These are phyloP conservation scores for Drosophila subobscura DNA, from an alignment of 1,140 invertebrate species.

Conservation along the genomic window DNA sequence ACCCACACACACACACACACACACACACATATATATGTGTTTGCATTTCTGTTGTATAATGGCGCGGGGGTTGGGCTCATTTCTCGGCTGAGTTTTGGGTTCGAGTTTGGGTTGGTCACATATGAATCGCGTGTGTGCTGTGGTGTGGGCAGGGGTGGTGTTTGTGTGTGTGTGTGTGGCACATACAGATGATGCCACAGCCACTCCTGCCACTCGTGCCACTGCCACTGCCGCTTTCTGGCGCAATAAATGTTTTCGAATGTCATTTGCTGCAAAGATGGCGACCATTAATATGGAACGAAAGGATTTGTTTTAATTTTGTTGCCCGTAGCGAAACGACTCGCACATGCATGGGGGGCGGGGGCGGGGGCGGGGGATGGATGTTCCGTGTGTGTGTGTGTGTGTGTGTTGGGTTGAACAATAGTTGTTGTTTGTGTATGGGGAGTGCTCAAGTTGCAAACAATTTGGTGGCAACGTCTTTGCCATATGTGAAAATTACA, in stretches of 20 bases:
- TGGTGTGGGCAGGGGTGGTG: background rate
- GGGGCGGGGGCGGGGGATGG: too few relatives aligned
- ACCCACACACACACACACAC: constrained; percentile 39
- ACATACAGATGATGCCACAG: constrained; percentile 2
- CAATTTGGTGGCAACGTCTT: constrained; percentile 3
- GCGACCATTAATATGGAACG: constrained; percentile 82
- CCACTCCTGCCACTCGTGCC: constrained; percentile 6
- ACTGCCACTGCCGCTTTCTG: constrained; percentile 7
- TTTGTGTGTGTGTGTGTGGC: constrained; percentile 11
- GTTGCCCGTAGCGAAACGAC: constrained; percentile 44
- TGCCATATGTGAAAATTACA: constrained; percentile 38
- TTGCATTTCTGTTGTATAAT: constrained; percentile 4
- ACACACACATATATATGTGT: constrained; percentile 22
- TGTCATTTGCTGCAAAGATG: constrained; percentile 81
- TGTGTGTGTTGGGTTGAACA: constrained; percentile 14
- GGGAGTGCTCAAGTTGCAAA: constrained; percentile 2
- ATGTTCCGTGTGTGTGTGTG: constrained; percentile 18
- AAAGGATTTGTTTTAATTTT: constrained; percentile 82
- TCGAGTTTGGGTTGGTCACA: constrained; percentile 48
- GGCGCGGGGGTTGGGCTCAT: constrained; percentile 19
- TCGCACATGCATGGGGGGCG: background rate
- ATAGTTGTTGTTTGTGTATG: constrained; percentile 26
- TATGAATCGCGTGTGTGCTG: constrained; percentile 7
- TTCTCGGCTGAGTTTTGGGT: constrained; percentile 7
- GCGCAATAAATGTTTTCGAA: constrained; percentile 81